Conservation (phyloP, 2,113 vertebrate genomes). For the Sander lucioperca region DNA sequence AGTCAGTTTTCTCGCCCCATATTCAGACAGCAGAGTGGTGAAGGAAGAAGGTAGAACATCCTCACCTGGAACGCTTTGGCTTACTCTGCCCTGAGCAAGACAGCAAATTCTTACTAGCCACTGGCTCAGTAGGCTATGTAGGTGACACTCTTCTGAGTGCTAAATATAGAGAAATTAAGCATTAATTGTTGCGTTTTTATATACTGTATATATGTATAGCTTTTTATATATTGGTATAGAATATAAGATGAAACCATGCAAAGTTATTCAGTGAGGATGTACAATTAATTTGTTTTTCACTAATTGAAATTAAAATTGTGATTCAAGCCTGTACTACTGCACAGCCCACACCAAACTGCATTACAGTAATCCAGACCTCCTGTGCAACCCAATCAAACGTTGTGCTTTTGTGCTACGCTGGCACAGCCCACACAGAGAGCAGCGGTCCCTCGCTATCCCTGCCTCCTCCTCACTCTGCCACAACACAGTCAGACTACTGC, state of each 20-base stretch:
- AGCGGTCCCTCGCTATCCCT: slow-evolving; percentile 56
- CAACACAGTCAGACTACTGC: slow-evolving; percentile 72
- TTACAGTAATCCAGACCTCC: slow-evolving; percentile 42
- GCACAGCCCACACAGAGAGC: slow-evolving; percentile 70
- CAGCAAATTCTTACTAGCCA: neutral
- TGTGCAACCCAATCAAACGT: slow-evolving; percentile 50
- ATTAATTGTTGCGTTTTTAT: neutral
- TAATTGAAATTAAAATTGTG: slow-evolving; percentile 2
- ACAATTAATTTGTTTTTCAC: neutral
- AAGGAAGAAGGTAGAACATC: neutral
- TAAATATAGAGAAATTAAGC: neutral
- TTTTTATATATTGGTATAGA: neutral
- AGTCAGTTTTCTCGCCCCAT: neutral
- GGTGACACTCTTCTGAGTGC: neutral
- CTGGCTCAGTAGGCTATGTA: neutral
- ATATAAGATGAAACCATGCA: neutral
- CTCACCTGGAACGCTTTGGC: neutral
- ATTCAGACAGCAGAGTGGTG: neutral
- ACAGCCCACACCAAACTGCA: slow-evolving; percentile 21
- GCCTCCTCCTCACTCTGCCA: slow-evolving; percentile 63
- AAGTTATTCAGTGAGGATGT: slow-evolving; percentile 7
- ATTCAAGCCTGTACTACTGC: neutral
- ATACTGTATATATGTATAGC: neutral
- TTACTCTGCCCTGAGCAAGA: neutral
- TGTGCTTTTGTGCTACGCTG: slow-evolving; percentile 61